These are phyloP conservation scores for Okamejei kenojei DNA, from an alignment of 2,797 vertebrate species.

Conservation along the genomic window DNA sequence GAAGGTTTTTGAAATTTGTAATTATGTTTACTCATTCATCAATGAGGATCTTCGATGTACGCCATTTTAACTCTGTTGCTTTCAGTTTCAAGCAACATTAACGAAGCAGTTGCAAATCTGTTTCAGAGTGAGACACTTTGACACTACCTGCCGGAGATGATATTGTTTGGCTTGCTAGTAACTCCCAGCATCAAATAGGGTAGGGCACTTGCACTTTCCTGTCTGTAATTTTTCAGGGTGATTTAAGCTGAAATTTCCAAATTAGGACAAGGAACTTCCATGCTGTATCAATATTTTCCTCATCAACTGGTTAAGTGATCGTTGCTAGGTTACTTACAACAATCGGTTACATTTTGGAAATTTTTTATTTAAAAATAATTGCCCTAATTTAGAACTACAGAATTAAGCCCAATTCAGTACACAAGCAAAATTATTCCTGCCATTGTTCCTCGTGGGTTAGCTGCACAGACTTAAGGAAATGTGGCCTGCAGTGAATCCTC, in stretches of 20 bases:
- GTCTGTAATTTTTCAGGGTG: background rate
- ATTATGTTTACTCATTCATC: background rate
- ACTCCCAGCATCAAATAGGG: background rate
- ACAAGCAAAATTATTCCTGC: background rate
- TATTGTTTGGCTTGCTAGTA: background rate
- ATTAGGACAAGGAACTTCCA: background rate
- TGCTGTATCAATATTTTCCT: background rate
- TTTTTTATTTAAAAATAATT: background rate
- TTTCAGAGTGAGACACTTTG: background rate
- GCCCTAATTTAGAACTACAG: background rate
- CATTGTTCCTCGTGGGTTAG: background rate
- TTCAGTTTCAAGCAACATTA: background rate
- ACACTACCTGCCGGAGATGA: background rate
- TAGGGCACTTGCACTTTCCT: background rate
- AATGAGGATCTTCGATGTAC: background rate
- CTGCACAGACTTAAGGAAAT: background rate
- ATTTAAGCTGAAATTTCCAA: slow-evolving; percentile 19
- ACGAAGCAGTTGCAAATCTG: background rate
- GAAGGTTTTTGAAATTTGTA: background rate
- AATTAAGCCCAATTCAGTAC: background rate
- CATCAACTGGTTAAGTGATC: background rate
- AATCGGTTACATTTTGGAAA: background rate
- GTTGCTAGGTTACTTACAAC: background rate
- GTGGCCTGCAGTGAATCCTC: background rate
- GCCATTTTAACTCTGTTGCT: background rate